Percentiles rank a stretch among this genome's conserved stretches.
Evolutionary conservation across 1,140 invertebrate species (phyloP).

Genomic region (Ctenoplectra terminalis): DNA sequence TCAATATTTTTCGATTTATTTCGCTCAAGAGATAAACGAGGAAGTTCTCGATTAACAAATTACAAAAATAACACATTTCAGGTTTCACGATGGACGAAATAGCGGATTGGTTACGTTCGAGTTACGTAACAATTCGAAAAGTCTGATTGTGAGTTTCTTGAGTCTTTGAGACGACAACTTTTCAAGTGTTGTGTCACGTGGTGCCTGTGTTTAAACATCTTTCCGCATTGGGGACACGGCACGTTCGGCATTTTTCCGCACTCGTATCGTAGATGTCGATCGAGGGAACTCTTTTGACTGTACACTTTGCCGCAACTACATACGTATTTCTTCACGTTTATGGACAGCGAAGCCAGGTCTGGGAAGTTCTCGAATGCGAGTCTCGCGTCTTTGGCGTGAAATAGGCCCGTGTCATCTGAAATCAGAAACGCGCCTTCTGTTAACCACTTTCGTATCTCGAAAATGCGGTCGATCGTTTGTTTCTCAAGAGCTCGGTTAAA

Average conservation of each 20-base stretch:
- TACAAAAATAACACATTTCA: background rate
- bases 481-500: background rate
- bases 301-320: conserved; percentile 55
- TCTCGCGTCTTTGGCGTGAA: background rate
- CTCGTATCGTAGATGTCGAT: conserved; percentile 53
- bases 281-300: conserved; percentile 49
- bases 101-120: background rate
- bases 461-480: background rate
- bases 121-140: background rate
- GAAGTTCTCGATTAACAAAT: background rate
- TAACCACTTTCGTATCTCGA: background rate
- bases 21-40: background rate
- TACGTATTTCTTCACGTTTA: conserved; percentile 31
- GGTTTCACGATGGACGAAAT: background rate
- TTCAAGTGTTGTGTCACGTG: conserved; percentile 82
- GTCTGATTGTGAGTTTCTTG: background rate
- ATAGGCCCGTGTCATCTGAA: conserved; percentile 24
- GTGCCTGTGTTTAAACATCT: conserved; percentile 77
- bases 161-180: conserved; percentile 74
- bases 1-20: background rate
- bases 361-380: background rate
- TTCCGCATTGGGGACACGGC: conserved; percentile 75
- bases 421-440: conserved; percentile 46
- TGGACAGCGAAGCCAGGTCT: background rate
- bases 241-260: conserved; percentile 54